phyloP scores from a whole-genome alignment of 2,888 invertebrate genomes.

The Polia nebulosa region DNA sequence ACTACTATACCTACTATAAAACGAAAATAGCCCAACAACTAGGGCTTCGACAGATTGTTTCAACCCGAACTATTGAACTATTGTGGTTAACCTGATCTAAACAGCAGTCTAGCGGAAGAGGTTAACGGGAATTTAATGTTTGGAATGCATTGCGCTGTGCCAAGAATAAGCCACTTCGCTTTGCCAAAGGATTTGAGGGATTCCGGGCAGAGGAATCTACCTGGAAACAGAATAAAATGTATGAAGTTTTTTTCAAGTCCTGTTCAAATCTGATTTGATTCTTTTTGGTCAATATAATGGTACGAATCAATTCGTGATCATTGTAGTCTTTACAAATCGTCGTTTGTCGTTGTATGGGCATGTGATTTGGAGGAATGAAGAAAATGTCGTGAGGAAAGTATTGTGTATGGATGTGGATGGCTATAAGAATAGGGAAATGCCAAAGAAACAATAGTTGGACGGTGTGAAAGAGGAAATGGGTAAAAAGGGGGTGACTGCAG shows the following conservation, averaged over 20 bases:
- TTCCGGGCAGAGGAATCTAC: conserved; percentile 8
- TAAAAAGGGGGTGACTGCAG: too few relatives aligned
- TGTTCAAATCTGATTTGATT: not conserved
- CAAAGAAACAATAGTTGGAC: too few relatives aligned
- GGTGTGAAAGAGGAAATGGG: too few relatives aligned
- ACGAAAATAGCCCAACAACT: conserved; percentile 49
- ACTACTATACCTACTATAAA: conserved; percentile 48
- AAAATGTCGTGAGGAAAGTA: too few relatives aligned
- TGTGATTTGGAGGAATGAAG: too few relatives aligned
- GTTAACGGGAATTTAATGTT: conserved; percentile 16
- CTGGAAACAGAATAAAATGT: not conserved
- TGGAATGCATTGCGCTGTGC: conserved; percentile 2
- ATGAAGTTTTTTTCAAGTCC: not conserved
- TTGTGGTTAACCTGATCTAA: conserved; percentile 32
- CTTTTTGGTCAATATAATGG: not conserved
- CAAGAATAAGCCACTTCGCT: conserved; percentile 5
- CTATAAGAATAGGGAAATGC: too few relatives aligned
- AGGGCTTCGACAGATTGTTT: conserved; percentile 51
- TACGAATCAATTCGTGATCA: not conserved
- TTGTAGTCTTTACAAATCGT: not conserved
- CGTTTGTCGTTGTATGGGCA: too few relatives aligned
- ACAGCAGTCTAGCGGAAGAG: conserved; percentile 13
- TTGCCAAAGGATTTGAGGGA: not conserved
- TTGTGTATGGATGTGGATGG: too few relatives aligned
- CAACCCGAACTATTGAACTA: conserved; percentile 34